Evolutionary conservation across 2,113 vertebrate genomes (phyloP).

Genomic region (Heterotilapia buettikoferi): DNA sequence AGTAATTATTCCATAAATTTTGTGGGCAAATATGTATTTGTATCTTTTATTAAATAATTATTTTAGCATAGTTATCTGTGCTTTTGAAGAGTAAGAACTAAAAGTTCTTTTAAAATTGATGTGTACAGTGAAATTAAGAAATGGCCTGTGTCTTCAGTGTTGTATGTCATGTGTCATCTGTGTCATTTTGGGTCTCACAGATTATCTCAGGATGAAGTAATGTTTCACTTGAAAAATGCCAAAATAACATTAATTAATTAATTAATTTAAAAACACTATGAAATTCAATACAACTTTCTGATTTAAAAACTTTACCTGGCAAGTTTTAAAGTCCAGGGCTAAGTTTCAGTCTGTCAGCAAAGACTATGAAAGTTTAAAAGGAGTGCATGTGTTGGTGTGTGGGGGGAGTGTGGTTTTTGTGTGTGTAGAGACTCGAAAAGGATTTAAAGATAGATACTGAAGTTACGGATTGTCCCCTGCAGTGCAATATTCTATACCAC

Average conservation of each 20-base stretch:
- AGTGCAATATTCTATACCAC: constrained; percentile 17
- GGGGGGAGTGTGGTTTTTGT: not conserved
- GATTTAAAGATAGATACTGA: constrained; percentile 47
- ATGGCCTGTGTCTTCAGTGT: not conserved
- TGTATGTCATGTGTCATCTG: not conserved
- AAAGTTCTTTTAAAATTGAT: not conserved
- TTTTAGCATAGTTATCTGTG: not conserved
- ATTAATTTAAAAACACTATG: not conserved
- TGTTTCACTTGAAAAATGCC: not conserved
- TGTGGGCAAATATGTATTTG: not conserved
- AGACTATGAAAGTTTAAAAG: constrained; percentile 27
- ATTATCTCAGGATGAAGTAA: not conserved
- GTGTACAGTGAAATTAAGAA: not conserved
- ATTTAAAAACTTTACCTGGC: not conserved
- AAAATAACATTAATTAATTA: not conserved
- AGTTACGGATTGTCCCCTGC: constrained; percentile 37
- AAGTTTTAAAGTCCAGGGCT: not conserved
- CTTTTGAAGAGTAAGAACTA: not conserved
- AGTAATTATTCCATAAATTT: not conserved
- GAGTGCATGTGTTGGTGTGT: not conserved
- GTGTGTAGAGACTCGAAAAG: constrained; percentile 2
- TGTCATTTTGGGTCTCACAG: not conserved
- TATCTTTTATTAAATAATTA: not conserved
- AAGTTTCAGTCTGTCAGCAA: constrained; percentile 3
- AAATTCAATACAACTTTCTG: not conserved